Evolutionary conservation across 2,888 invertebrate genomes (phyloP).

Genomic region (Conistra vaccinii): DNA sequence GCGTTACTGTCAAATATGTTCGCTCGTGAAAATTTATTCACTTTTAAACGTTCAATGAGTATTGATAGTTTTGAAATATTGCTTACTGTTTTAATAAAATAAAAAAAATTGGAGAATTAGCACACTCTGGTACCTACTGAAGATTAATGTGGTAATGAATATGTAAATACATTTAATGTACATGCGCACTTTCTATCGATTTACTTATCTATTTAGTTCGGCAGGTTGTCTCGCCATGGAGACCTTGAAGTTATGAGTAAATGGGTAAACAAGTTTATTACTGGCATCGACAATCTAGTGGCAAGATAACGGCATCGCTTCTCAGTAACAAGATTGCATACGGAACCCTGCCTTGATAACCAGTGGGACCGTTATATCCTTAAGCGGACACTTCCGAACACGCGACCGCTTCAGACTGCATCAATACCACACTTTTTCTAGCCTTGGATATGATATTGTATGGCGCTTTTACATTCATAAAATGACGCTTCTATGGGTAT

Average conservation of each 20-base stretch:
- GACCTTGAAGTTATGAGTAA: constrained; percentile 64
- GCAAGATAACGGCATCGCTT: constrained; percentile 76
- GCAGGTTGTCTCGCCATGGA: constrained; percentile 39
- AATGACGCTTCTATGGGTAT: constrained; percentile 29
- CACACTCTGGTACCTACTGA: not conserved
- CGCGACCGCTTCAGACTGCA: constrained; percentile 59
- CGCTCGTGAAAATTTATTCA: constrained; percentile 30
- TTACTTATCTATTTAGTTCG: constrained; percentile 47
- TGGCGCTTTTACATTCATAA: constrained; percentile 20
- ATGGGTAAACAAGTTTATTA: constrained; percentile 77
- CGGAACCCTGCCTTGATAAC: constrained; percentile 76
- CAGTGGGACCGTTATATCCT: constrained; percentile 81
- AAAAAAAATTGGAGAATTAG: constrained; percentile 28
- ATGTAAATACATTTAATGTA: constrained; percentile 1
- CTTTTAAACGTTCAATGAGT: constrained; percentile 19
- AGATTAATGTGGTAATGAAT: constrained; percentile 31
- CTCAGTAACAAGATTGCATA: constrained; percentile 75
- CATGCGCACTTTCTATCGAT: constrained; percentile 29
- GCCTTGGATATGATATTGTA: constrained; percentile 37
- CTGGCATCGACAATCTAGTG: constrained; percentile 63
- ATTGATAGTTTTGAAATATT: constrained; percentile 22
- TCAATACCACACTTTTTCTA: constrained; percentile 64
- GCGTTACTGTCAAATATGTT: constrained; percentile 50
- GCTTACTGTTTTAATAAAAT: constrained; percentile 18
- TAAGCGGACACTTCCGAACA: constrained; percentile 80